Evolutionary conservation across 2,113 vertebrate species (phyloP).

Genomic region (Cyanocitta stelleri): DNA sequence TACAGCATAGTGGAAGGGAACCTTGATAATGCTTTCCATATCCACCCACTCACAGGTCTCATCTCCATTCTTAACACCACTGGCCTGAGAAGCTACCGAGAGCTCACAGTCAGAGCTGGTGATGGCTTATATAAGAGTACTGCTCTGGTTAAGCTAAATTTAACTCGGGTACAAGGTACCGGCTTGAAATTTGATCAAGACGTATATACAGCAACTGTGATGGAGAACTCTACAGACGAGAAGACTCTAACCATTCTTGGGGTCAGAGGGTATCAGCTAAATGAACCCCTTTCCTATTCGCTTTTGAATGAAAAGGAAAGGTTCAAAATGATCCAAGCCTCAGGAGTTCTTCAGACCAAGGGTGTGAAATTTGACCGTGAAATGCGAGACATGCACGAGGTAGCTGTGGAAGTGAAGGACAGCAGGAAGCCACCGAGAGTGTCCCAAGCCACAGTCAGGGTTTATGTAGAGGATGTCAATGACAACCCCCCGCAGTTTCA

Average conservation of each 20-base stretch:
- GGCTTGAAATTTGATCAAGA: slow-evolving; percentile 79
- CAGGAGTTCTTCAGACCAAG: slow-evolving; percentile 86
- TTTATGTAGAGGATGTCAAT: slow-evolving; percentile 88
- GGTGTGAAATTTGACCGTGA: slow-evolving; percentile 87
- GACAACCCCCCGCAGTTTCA: slow-evolving; percentile 87
- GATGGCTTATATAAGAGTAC: slow-evolving; percentile 85
- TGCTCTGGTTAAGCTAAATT: slow-evolving; percentile 77
- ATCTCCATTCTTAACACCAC: slow-evolving; percentile 77
- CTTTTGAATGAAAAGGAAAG: slow-evolving; percentile 80
- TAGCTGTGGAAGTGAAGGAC: slow-evolving; percentile 86
- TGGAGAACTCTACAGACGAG: slow-evolving; percentile 77
- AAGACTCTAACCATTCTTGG: slow-evolving; percentile 78
- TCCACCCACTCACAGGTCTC: slow-evolving; percentile 78
- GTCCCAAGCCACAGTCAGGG: slow-evolving; percentile 79
- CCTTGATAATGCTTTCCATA: slow-evolving; percentile 72
- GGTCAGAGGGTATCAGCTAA: slow-evolving; percentile 79
- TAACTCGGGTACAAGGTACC: slow-evolving; percentile 67
- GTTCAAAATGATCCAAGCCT: slow-evolving; percentile 81
- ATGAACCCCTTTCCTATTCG: slow-evolving; percentile 84
- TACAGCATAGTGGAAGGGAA: slow-evolving; percentile 85
- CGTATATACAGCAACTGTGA: slow-evolving; percentile 70
- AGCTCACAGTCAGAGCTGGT: slow-evolving; percentile 79
- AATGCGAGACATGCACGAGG: slow-evolving; percentile 73
- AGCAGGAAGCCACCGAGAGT: slow-evolving; percentile 77
- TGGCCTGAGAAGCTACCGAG: slow-evolving; percentile 63